Percentiles rank a stretch among this genome's conserved stretches.
Conservation (phyloP, 2,888 invertebrate genomes). For the Rugalucina vietnamica region DNA sequence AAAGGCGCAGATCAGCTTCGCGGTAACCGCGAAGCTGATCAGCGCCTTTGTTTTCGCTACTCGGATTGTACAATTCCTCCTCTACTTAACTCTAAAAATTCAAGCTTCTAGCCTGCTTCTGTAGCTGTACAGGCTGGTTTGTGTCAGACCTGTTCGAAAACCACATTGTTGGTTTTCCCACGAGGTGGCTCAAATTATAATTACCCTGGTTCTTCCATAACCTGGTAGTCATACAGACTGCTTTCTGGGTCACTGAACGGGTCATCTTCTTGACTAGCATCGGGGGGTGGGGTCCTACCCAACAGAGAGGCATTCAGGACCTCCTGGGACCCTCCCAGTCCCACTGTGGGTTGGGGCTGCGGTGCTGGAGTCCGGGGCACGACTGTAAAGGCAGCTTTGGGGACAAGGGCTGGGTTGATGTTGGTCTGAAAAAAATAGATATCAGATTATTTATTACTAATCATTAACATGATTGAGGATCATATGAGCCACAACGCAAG, state of each 20-base stretch:
- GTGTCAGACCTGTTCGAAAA: too few species aligned
- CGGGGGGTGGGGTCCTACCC: slow-evolving; percentile 54
- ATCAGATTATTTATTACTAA: neutral
- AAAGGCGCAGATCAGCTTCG: too few species aligned
- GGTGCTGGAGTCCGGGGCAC: slow-evolving; percentile 76
- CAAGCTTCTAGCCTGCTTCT: too few species aligned
- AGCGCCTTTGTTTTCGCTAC: too few species aligned
- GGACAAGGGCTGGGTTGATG: slow-evolving; percentile 77
- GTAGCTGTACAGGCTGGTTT: too few species aligned
- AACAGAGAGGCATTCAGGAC: slow-evolving; percentile 68
- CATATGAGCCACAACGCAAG: too few species aligned
- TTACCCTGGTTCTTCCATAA: slow-evolving; percentile 79
- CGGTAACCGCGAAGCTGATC: too few species aligned
- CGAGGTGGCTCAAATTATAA: too few species aligned
- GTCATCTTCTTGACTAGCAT: slow-evolving; percentile 62
- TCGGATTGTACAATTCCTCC: too few species aligned
- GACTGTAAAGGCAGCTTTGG: slow-evolving; percentile 74
- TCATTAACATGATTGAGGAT: too few species aligned
- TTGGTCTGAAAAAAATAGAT: slow-evolving; percentile 59
- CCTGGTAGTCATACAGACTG: slow-evolving; percentile 80
- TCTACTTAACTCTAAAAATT: too few species aligned
- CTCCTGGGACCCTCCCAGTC: slow-evolving; percentile 66
- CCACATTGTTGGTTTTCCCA: too few species aligned
- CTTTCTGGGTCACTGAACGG: slow-evolving; percentile 81
- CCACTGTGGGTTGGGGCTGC: slow-evolving; percentile 56